Evolutionary conservation across 2,888 invertebrate species (phyloP), one percentile per base, ranked within the genome.

Genomic region (Scaptomyza parva): DNA sequence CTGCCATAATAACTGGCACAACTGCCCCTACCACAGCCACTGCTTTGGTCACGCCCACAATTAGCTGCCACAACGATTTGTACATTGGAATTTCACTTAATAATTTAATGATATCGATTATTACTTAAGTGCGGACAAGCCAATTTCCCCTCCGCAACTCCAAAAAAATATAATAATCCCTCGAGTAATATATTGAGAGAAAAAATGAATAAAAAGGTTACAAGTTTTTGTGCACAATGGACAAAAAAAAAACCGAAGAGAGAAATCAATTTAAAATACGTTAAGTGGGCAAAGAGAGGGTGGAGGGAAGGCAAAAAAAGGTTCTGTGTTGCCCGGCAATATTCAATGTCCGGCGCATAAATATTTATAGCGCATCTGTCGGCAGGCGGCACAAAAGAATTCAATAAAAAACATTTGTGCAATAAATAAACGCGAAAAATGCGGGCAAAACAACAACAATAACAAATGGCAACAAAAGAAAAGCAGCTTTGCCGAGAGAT

Each of bases 391-490:
- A n/a, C n/a, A n/a, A 69, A 86, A 70, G 83, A 86, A 84, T 84
- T 84, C 83, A 84, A 84, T 84, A 84, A 84, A 84, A 85, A 88
- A 87, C 85, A 83, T n/a, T n/a, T 83, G 84, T 74, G 80, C 83
- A 88, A 84, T 84, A 84, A 84, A 84, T 84, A 84, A 79, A 74
- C 78, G 71, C 62, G 63, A 68, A 70, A 64, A 55, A 68, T 70
- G 68, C 64, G 64, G 64, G 61, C 47, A 58, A 9, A 67, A 45
- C 54, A 44, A 40, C 6, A 28, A 43, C 28, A 33, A n/a, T 7
- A n/a, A 41, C 30, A 33, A 17, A n/a, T n/a, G n/a, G n/a, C 33
- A 61, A 22, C 55, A 45, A 17, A 9, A 14, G 8, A 2, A 39
- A 22, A 22, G 17, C n/a, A 28, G 24, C 22, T 35, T 17, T 33